Evolutionary conservation across 2,797 vertebrate species (phyloP).

Genomic region (Erpetoichthys calabaricus): DNA sequence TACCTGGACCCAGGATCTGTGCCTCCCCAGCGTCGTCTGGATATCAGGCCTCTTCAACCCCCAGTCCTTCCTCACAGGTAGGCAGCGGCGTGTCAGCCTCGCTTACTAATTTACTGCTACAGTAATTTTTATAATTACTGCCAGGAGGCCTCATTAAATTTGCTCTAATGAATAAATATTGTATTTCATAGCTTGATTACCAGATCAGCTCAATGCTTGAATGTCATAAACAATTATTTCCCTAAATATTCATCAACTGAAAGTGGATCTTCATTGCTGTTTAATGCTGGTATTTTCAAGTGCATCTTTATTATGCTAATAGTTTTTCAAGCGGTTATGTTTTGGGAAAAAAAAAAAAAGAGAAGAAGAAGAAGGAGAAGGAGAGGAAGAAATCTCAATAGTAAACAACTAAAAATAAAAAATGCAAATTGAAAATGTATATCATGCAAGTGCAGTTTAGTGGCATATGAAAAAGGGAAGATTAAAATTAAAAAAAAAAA

Average conservation of each 20-base stretch:
- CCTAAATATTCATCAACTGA: constrained; percentile 93
- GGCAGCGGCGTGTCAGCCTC: constrained; percentile 74
- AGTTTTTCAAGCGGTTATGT: constrained; percentile 47
- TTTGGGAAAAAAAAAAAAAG: constrained; percentile 22
- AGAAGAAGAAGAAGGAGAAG: constrained; percentile 10
- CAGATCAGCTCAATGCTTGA: constrained; percentile 97
- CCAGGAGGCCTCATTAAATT: constrained; percentile 99
- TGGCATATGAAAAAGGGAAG: too few species aligned
- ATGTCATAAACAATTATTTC: constrained; percentile 99
- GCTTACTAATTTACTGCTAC: constrained; percentile 99
- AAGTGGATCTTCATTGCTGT: constrained; percentile 79
- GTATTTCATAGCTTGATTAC: constrained; percentile 99
- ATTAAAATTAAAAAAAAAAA: too few species aligned
- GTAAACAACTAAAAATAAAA: constrained; percentile 15
- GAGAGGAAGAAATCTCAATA: constrained; percentile 8
- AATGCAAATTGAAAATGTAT: constrained; percentile 1
- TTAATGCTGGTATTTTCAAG: constrained; percentile 69
- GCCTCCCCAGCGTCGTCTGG: constrained; percentile 74
- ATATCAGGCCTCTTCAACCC: constrained; percentile 77
- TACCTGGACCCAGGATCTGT: constrained; percentile 48
- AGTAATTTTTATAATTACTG: constrained; percentile 99
- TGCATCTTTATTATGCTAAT: constrained; percentile 70
- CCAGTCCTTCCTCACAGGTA: constrained; percentile 91
- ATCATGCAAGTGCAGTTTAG: too few species aligned
- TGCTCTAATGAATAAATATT: constrained; percentile 99